phyloP scores from a whole-genome alignment of 2,888 invertebrate species.

The Machimus atricapillus region DNA sequence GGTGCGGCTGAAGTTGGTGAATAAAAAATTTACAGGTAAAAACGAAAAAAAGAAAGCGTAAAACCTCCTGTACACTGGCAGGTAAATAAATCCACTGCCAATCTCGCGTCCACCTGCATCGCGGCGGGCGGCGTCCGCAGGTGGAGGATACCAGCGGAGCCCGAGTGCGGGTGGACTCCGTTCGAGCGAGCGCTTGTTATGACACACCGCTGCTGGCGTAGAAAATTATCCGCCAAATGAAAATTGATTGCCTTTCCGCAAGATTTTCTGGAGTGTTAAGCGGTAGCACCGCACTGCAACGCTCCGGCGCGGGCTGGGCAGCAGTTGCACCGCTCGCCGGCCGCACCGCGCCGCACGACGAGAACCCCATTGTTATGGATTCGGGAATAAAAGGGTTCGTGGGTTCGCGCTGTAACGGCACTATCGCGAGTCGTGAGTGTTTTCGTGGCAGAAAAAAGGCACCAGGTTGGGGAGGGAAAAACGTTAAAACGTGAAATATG shows the following conservation, averaged over 20 bases:
- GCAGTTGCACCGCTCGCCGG: neutral
- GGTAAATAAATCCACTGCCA: conserved; percentile 12
- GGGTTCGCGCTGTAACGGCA: neutral
- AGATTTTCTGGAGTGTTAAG: neutral
- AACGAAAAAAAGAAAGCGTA: neutral
- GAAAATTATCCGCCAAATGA: conserved; percentile 10
- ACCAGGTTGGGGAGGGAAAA: neutral
- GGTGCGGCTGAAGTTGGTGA: neutral
- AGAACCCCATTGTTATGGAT: neutral
- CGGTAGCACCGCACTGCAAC: neutral
- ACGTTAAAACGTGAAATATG: neutral
- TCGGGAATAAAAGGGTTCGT: neutral
- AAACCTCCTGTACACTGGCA: neutral
- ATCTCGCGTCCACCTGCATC: neutral
- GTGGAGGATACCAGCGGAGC: neutral
- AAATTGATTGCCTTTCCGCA: conserved; percentile 22
- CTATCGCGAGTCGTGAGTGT: neutral
- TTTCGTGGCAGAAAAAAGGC: neutral
- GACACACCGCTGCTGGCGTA: neutral
- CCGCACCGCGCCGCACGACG: neutral
- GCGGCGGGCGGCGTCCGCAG: neutral
- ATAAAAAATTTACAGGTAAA: neutral
- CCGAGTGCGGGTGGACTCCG: neutral
- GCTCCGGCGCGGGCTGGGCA: neutral
- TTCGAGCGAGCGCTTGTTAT: neutral